These are phyloP conservation scores for Malurus elegans DNA, from an alignment of 2,113 vertebrate species.

Conservation along the genomic window DNA sequence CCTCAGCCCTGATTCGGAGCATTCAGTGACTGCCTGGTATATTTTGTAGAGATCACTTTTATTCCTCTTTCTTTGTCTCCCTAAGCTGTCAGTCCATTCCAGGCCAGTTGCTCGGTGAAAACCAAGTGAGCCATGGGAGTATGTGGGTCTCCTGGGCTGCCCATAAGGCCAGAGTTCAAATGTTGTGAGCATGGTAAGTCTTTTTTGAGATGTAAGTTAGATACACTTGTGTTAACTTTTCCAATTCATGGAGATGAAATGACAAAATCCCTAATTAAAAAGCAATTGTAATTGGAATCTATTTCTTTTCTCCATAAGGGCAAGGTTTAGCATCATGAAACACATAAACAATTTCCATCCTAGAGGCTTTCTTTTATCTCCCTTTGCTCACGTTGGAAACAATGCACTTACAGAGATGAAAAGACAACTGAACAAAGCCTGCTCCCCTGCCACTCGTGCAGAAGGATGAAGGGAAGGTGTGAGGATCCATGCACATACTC, in stretches of 20 bases:
- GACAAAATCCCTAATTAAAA: background rate
- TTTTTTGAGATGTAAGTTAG: background rate
- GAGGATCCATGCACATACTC: background rate
- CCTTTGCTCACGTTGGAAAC: background rate
- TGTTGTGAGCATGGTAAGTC: background rate
- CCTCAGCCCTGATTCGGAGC: background rate
- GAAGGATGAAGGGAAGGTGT: background rate
- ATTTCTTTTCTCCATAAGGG: accelerated
- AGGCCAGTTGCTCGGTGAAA: background rate
- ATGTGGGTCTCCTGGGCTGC: accelerated
- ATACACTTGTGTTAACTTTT: background rate
- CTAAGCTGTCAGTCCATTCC: background rate
- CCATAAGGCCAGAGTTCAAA: background rate
- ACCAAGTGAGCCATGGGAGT: background rate
- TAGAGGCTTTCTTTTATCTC: background rate
- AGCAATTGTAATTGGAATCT: background rate
- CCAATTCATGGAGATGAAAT: background rate
- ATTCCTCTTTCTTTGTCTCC: background rate
- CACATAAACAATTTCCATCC: background rate
- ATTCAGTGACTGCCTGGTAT: background rate
- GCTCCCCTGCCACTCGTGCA: background rate
- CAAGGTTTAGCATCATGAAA: background rate
- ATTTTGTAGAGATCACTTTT: background rate
- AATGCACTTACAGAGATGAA: background rate
- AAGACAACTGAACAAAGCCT: background rate